Conservation (phyloP, 2,113 vertebrate genomes). For the Dicentrarchus labrax region DNA sequence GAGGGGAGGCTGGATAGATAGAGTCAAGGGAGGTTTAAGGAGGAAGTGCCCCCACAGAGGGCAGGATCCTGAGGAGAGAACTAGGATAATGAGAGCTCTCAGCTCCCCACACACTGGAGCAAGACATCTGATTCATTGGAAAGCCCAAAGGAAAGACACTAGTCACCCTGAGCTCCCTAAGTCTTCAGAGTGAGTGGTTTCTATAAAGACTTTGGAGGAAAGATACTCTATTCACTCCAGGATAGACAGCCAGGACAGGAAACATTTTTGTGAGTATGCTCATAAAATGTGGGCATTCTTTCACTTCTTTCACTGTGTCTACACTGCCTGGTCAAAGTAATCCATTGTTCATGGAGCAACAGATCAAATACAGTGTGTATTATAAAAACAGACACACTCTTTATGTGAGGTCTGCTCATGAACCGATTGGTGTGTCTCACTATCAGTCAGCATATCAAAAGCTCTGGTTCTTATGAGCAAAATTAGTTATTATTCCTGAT, state of each 20-base stretch:
- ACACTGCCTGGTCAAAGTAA: neutral
- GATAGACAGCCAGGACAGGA: slow-evolving; percentile 11
- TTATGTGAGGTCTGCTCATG: neutral
- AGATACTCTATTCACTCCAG: slow-evolving; percentile 18
- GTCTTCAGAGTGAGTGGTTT: slow-evolving; percentile 52
- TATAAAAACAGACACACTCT: neutral
- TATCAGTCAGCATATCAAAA: neutral
- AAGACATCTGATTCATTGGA: slow-evolving; percentile 61
- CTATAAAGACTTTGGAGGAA: slow-evolving; percentile 46
- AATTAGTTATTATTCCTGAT: neutral
- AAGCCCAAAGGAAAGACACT: slow-evolving; percentile 63
- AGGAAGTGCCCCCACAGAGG: slow-evolving; percentile 63
- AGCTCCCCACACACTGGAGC: slow-evolving; percentile 49
- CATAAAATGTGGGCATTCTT: neutral
- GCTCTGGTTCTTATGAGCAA: neutral
- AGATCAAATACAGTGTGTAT: neutral
- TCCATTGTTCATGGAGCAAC: neutral
- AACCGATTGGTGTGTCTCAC: neutral
- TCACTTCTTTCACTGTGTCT: neutral
- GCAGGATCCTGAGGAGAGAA: slow-evolving; percentile 63
- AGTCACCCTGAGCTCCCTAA: slow-evolving; percentile 49
- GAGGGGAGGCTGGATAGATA: slow-evolving; percentile 20
- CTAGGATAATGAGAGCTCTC: slow-evolving; percentile 76
- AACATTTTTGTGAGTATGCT: neutral
- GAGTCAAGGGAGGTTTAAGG: slow-evolving; percentile 63